phyloP scores from a whole-genome alignment of 2,888 invertebrate genomes.

The Seira ritae region DNA sequence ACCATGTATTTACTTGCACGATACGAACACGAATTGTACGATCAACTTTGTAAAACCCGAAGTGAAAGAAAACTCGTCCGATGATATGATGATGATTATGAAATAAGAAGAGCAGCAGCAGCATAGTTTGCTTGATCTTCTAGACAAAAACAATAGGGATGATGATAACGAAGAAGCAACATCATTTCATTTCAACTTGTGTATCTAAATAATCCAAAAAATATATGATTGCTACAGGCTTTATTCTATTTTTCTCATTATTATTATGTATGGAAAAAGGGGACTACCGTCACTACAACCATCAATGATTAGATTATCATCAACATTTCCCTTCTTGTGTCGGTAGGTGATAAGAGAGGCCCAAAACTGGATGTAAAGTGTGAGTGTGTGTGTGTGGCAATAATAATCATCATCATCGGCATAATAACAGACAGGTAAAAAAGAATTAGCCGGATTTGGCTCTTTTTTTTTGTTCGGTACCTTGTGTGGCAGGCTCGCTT shows the following conservation, averaged over 20 bases:
- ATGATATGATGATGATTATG: not conserved
- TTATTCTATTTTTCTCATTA: conserved; percentile 49
- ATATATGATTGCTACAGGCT: conserved; percentile 44
- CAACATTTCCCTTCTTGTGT: conserved; percentile 32
- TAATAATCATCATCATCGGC: conserved; percentile 61
- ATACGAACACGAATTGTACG: not conserved
- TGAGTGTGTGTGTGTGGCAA: conserved; percentile 63
- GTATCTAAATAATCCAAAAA: not conserved
- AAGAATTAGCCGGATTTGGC: conserved; percentile 61
- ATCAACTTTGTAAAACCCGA: not conserved
- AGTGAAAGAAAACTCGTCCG: conserved; percentile 14
- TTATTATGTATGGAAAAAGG: conserved; percentile 32
- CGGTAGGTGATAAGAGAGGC: conserved; percentile 55
- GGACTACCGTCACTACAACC: conserved; percentile 51
- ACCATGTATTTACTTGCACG: conserved; percentile 20
- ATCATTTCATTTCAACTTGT: not conserved
- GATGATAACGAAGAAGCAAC: conserved; percentile 13
- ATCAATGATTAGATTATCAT: conserved; percentile 38
- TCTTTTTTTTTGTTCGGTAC: conserved; percentile 40
- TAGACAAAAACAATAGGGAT: not conserved
- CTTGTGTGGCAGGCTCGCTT: conserved; percentile 50
- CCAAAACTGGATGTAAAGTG: conserved; percentile 63
- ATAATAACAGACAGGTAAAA: conserved; percentile 54
- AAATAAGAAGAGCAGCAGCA: not conserved
- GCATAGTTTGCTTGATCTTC: conserved; percentile 7